These are phyloP conservation scores for Epinotia nisella DNA, from an alignment of 2,888 invertebrate genomes.

Conservation along the genomic window DNA sequence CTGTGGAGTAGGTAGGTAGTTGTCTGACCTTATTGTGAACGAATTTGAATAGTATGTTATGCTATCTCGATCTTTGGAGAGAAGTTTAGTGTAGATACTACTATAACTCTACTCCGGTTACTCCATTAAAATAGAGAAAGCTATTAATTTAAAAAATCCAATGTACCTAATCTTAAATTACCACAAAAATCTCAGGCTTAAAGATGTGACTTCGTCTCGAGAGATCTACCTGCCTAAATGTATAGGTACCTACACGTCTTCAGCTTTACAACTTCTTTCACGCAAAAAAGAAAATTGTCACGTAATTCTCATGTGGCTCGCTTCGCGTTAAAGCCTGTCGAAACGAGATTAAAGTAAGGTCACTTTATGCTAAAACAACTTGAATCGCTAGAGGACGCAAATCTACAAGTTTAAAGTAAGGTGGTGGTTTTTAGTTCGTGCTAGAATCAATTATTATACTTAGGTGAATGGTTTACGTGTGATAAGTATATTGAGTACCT, in stretches of 20 bases:
- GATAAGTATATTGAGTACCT: too few relatives aligned
- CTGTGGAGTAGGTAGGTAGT: too few relatives aligned
- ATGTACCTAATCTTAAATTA: background rate
- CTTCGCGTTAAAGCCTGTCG: constrained; percentile 45
- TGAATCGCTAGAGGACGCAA: constrained; percentile 14
- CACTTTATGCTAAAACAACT: constrained; percentile 34
- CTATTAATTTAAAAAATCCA: too few relatives aligned
- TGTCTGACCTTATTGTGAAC: too few relatives aligned
- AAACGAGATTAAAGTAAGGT: constrained; percentile 45
- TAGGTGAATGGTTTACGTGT: too few relatives aligned
- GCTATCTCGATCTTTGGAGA: too few relatives aligned
- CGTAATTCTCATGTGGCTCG: constrained; percentile 50
- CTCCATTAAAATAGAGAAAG: too few relatives aligned
- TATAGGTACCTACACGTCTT: constrained; percentile 32
- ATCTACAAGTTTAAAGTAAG: background rate
- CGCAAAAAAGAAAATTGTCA: constrained; percentile 53
- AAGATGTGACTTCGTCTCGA: constrained; percentile 35
- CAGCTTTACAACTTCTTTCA: constrained; percentile 45
- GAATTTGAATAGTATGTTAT: too few relatives aligned
- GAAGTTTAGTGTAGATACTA: too few relatives aligned
- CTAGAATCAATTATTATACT: background rate
- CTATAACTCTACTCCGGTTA: too few relatives aligned
- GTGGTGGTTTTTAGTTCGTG: background rate
- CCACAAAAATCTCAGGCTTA: constrained; percentile 5
- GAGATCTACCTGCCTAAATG: constrained; percentile 38